phyloP scores from a whole-genome alignment of 2,888 invertebrate genomes.

The Luffia ferchaultella region DNA sequence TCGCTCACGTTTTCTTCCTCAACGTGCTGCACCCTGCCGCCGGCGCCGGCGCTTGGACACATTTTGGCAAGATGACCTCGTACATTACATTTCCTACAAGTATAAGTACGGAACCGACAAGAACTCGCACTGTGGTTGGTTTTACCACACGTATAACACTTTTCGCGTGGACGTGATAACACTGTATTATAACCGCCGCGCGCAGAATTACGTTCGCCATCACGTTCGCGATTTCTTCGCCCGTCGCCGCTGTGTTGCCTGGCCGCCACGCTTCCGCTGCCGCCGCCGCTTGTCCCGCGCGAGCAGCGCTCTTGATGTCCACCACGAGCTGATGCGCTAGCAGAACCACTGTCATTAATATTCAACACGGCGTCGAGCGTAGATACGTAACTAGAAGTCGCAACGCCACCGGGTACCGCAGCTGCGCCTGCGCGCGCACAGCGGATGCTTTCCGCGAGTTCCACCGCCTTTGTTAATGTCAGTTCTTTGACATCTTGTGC shows the following conservation, averaged over 20 bases:
- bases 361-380: not conserved
- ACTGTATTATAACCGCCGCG: not conserved
- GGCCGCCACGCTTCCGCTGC: not conserved
- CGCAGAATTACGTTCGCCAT: too few relatives aligned
- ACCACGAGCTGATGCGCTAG: not conserved
- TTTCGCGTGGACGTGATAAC: not conserved
- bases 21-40: not conserved
- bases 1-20: not conserved
- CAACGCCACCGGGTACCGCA: not conserved
- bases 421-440: slow-evolving; percentile 1
- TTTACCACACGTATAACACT: not conserved
- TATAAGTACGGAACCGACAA: not conserved
- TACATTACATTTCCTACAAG: not conserved
- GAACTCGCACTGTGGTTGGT: not conserved
- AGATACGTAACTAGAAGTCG: not conserved
- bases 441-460: not conserved
- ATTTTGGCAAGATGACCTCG: not conserved
- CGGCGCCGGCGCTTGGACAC: not conserved
- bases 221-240: not conserved
- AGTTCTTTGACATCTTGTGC: not conserved
- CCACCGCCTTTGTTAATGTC: slow-evolving; percentile 2
- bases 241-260: not conserved
- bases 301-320: not conserved
- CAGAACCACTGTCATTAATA: not conserved
- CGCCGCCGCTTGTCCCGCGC: not conserved